Evolutionary conservation across 1,140 invertebrate species (phyloP), one percentile per base, ranked within the genome.

Genomic region (Papilio dardanus): DNA sequence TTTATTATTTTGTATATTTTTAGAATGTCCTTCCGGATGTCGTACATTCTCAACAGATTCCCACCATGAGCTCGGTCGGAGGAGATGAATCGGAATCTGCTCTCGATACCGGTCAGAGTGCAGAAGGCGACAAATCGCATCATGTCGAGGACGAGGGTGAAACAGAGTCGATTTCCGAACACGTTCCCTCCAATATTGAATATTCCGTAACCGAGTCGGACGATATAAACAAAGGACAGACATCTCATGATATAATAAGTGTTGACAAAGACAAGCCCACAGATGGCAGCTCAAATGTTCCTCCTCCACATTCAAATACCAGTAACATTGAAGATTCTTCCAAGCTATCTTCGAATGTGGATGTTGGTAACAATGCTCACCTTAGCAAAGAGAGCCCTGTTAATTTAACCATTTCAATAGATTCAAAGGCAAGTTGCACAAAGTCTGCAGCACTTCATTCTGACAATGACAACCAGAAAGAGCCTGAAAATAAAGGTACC

Each of bases 1-100:
- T 91, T 81, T 90, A 88, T 81, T 89, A 85, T 77, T 84, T 88
- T 87, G 87, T 91, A 89, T 93, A 93, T 93, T 93, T 93, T 93
- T 93, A 93, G 91, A 91, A 91, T 83, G 83, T 89, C 86, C 91
- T 93, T 91, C 91, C 91, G 90, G 91, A 93, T 87, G 90, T 93
- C 82, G 91, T 93, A 79, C 88, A 93, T 91, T 91, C 88, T 78
- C 88, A 93, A 88, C 91, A 92, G 85, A 88, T 91, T 78, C 78
- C 84, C 79, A 82, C 83, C 76, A 58, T 84, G 80, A 88, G 77
- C 75, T 78, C 75, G 62, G 81, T 80, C 71, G 81, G 74, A 76
- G 75, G 83, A 28, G 81, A 80, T 54, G 79, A 76, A 80, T 82
- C 81, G 16, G 78, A 82, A 71, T 76, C 81, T 71, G 80, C 83